A percentile compares a stretch with the other conserved stretches of the same genome.
phyloP scores from a whole-genome alignment of 2,797 vertebrate genomes.

The Simalia tracyae region DNA sequence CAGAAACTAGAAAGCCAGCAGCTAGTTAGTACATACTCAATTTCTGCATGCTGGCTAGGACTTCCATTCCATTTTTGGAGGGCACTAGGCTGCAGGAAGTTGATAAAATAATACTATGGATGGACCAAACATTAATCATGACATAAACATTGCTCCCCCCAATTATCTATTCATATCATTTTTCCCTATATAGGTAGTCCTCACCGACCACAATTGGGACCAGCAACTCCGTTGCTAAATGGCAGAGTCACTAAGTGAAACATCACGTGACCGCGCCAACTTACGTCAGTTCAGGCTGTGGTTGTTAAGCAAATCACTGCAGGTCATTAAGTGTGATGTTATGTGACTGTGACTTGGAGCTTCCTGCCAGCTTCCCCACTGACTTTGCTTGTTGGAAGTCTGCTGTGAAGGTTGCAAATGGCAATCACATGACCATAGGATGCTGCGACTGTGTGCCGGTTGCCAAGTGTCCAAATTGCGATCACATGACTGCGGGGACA shows the following conservation, averaged over 20 bases:
- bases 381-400: not conserved
- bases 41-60: not conserved
- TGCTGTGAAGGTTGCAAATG: too few relatives aligned
- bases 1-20: not conserved
- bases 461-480: too few relatives aligned
- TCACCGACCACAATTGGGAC: not conserved
- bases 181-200: not conserved
- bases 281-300: not conserved
- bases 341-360: not conserved
- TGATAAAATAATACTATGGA: not conserved
- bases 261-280: not conserved
- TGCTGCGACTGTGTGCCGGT: too few relatives aligned
- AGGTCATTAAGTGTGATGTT: not conserved
- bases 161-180: not conserved
- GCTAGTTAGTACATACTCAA: not conserved
- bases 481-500: too few relatives aligned
- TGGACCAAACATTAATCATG: not conserved
- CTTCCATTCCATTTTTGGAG: not conserved
- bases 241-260: not conserved
- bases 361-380: not conserved
- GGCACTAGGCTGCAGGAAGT: not conserved
- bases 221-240: not conserved
- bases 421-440: too few relatives aligned
- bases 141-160: not conserved
- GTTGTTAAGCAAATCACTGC: not conserved